These are phyloP conservation scores for Heliconius sara DNA, from an alignment of 2,888 invertebrate species.

Conservation along the genomic window DNA sequence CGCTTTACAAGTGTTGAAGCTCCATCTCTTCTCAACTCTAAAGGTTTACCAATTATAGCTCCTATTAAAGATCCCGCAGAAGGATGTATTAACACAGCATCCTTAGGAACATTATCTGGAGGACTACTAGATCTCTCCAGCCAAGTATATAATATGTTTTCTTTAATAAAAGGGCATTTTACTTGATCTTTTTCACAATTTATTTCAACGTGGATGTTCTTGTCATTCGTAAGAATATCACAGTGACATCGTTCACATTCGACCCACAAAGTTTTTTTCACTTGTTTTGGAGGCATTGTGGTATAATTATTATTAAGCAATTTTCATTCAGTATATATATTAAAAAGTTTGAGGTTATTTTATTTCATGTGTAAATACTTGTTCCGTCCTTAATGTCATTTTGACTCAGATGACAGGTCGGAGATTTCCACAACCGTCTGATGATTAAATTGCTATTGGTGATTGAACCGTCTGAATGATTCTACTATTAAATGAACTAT, in stretches of 20 bases:
- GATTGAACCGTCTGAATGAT: too few species aligned
- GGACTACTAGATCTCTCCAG: conserved; percentile 66
- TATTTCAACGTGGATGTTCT: conserved; percentile 78
- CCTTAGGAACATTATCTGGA: conserved; percentile 70
- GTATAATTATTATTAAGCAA: background rate
- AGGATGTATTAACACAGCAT: conserved; percentile 73
- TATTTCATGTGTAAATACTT: background rate
- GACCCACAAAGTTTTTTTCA: conserved; percentile 84
- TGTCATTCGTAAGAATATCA: conserved; percentile 84
- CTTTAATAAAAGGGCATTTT: conserved; percentile 74
- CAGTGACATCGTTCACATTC: conserved; percentile 86
- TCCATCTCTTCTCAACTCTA: conserved; percentile 67
- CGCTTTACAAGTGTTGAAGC: conserved; percentile 71
- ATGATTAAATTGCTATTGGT: too few species aligned
- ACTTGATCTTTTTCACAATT: conserved; percentile 80
- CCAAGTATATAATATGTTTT: conserved; percentile 67
- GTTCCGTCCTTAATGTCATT: background rate
- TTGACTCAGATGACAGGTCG: background rate
- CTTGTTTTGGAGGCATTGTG: conserved; percentile 73
- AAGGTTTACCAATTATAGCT: conserved; percentile 72
- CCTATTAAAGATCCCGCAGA: conserved; percentile 70
- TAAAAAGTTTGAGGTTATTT: conserved; percentile 49
- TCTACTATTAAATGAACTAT: too few species aligned
- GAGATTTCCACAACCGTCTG: background rate
- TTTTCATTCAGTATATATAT: conserved; percentile 37